A percentile compares a stretch with the other conserved stretches of the same genome.
Evolutionary conservation across 2,113 vertebrate genomes (phyloP).

Genomic region (Lophura nycthemera): DNA sequence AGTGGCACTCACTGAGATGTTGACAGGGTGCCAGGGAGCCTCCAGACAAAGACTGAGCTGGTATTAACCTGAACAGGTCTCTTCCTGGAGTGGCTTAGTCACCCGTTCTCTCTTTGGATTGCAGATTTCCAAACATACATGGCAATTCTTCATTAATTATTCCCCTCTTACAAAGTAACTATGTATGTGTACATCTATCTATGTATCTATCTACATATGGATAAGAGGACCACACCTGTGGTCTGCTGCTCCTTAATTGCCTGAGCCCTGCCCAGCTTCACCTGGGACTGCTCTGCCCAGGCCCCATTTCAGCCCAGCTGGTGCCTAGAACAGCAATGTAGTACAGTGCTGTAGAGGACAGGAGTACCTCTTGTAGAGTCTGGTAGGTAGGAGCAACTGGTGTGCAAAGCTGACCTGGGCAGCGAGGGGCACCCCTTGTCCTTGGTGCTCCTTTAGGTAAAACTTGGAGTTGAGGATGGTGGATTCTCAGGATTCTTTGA

Average conservation of each 20-base stretch:
- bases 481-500: background rate
- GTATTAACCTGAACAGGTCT: conserved; percentile 66
- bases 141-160: conserved; percentile 64
- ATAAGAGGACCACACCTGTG: background rate
- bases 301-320: background rate
- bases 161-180: conserved; percentile 47
- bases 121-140: conserved; percentile 42
- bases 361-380: background rate
- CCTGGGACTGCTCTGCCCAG: background rate
- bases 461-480: background rate
- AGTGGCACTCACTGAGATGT: conserved; percentile 64
- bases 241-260: background rate
- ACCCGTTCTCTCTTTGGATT: conserved; percentile 58
- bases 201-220: background rate
- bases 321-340: background rate
- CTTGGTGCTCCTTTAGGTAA: background rate
- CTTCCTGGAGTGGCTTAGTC: conserved; percentile 61
- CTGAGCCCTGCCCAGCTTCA: too few species aligned
- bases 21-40: conserved; percentile 61
- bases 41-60: conserved; percentile 64
- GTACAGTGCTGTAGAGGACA: background rate
- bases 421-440: background rate
- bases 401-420: background rate
- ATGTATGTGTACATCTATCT: background rate
- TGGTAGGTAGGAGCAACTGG: background rate